Conservation (phyloP, 2,888 invertebrate species). For the Cryptosula pallasiana region DNA sequence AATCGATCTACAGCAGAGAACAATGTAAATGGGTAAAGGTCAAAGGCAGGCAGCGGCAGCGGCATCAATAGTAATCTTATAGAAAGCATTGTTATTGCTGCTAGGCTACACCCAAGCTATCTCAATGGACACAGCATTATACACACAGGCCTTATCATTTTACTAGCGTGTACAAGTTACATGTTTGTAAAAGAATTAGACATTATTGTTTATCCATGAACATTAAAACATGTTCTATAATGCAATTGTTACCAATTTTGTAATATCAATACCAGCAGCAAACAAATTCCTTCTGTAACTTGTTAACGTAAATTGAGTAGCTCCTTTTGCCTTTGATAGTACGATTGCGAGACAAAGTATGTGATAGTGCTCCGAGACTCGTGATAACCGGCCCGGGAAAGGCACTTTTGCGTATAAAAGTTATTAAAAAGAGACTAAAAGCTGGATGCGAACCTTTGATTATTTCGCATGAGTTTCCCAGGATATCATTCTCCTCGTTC, state of each 20-base stretch:
- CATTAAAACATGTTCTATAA: background rate
- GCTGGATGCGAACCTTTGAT: background rate
- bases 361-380: too few relatives aligned
- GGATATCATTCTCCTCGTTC: conserved; percentile 48
- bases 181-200: background rate
- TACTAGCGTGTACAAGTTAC: background rate
- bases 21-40: background rate
- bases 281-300: background rate
- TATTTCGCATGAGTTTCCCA: conserved; percentile 38
- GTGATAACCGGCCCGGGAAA: too few relatives aligned
- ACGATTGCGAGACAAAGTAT: too few relatives aligned
- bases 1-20: conserved; percentile 66
- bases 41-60: background rate
- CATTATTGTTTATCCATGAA: conserved; percentile 12
- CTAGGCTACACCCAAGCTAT: conserved; percentile 21
- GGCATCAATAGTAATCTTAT: background rate
- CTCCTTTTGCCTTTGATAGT: too few relatives aligned
- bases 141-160: background rate
- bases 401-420: too few relatives aligned
- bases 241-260: background rate
- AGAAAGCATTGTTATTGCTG: background rate
- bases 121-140: background rate
- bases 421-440: too few relatives aligned
- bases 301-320: too few relatives aligned
- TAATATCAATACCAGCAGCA: background rate